phyloP scores from a whole-genome alignment of 2,888 invertebrate genomes.

The Perdita meconis region DNA sequence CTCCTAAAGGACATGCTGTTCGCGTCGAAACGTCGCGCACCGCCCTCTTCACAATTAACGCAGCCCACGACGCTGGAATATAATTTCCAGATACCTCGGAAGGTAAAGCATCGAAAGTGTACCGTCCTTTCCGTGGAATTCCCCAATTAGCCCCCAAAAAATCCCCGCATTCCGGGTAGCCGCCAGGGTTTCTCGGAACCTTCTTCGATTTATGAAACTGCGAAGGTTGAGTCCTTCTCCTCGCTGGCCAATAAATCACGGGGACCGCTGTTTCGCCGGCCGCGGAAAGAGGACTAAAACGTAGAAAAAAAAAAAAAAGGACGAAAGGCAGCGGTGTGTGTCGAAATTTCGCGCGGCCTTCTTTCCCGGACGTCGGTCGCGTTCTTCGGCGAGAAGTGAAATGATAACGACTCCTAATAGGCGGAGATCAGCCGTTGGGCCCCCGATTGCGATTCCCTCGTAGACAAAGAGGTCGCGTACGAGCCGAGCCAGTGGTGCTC shows the following conservation, averaged over 20 bases:
- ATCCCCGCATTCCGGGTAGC: background rate
- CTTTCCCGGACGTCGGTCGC: constrained; percentile 21
- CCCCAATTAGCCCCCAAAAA: constrained; percentile 40
- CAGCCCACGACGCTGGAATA: background rate
- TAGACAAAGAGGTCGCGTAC: constrained; percentile 69
- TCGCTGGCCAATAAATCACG: constrained; percentile 40
- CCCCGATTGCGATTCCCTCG: constrained; percentile 47
- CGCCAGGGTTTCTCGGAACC: constrained; percentile 32
- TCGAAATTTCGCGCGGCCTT: constrained; percentile 59
- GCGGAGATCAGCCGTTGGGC: constrained; percentile 57
- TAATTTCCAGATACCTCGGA: background rate
- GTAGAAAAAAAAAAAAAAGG: constrained; percentile 22
- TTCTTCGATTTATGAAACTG: constrained; percentile 48
- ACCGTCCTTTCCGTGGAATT: constrained; percentile 16
- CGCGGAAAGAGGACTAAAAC: no score
- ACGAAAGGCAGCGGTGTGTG: constrained; percentile 3
- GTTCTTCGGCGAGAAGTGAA: constrained; percentile 42
- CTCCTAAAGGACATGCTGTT: no score
- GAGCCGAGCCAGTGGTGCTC: constrained; percentile 62
- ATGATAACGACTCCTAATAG: constrained; percentile 75
- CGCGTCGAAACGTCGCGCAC: no score
- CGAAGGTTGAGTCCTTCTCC: constrained; percentile 38
- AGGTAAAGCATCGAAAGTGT: no score
- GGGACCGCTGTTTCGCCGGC: constrained; percentile 25
- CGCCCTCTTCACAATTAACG: no score